Evolutionary conservation across 2,113 vertebrate genomes (phyloP), one percentile per base, ranked within the genome.

Genomic region (Neopipo cinnamomea): DNA sequence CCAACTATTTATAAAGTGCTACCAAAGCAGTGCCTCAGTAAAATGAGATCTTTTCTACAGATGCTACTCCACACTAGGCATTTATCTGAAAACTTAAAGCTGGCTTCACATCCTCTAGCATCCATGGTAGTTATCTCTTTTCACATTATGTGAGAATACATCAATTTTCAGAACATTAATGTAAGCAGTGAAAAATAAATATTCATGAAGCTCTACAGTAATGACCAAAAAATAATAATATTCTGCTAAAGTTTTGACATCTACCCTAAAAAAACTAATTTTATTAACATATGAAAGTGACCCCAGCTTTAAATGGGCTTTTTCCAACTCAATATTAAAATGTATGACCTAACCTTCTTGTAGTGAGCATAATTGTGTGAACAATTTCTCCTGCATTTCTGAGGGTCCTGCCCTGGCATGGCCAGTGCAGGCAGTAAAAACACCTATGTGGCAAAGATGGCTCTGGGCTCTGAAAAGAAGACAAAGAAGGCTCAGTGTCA

Each of bases 271-370:
- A 94, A 89, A 23, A 59, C 77, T 4, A 65, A 39, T 25, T 72
- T 85, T 85, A 77, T 96, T 94, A 86, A 50, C 33, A 42, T 73
- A 68, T 41, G 44, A 91, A 94, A 94, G 49, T 94, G 72, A 96
- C 37, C 13, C 21, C 22, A 72, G 50, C 49, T 84, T 92, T 89
- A 94, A 93, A 88, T 46, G n/a, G 15, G 4, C 6, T 90, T 95
- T 56, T 91, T 94, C 83, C 42, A 86, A 63, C 27, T 84, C 81
- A 77, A 22, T 85, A 95, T 91, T 91, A 87, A 92, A 93, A 88
- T 85, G 20, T 76, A 63, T 85, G 91, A 88, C 73, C 74, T 88
- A 94, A 84, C 42, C 62, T 85, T 20, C 30, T 77, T 71, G n/a
- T n/a, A n/a, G n/a, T n/a, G n/a, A n/a, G n/a, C n/a, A n/a, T n/a